Percentiles rank a stretch among this genome's conserved stretches.
Conservation (phyloP, 2,888 invertebrate species). For the Mycalesis mineus region DNA sequence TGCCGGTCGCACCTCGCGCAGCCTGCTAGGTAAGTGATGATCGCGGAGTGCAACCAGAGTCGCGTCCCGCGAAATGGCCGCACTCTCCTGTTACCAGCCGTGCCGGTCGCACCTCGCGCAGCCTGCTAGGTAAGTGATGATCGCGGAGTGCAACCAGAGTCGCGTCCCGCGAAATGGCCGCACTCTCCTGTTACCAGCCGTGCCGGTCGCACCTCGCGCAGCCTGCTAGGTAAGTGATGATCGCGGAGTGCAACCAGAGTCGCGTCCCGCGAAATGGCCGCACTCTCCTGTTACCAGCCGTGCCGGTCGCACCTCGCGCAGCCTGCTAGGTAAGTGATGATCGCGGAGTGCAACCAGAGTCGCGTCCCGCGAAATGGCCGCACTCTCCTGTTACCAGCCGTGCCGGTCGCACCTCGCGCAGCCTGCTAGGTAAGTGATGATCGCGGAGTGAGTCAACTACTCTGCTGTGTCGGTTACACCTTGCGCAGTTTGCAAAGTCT, state of each 20-base stretch:
- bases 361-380: conserved; percentile 71
- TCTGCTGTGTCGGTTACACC: no score
- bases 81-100: conserved; percentile 71
- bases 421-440: conserved; percentile 72
- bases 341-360: no score
- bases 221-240: conserved; percentile 72
- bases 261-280: conserved; percentile 71
- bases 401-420: conserved; percentile 71
- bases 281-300: conserved; percentile 71
- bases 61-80: conserved; percentile 62
- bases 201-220: conserved; percentile 71
- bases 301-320: conserved; percentile 71
- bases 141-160: no score
- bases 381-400: conserved; percentile 71
- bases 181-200: conserved; percentile 71
- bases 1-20: conserved; percentile 71
- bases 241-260: no score
- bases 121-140: conserved; percentile 72
- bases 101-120: conserved; percentile 71
- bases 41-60: conserved; percentile 42
- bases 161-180: conserved; percentile 71
- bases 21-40: conserved; percentile 73
- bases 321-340: conserved; percentile 72
- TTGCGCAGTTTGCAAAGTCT: no score
- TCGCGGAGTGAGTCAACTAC: no score